Evolutionary conservation across 2,113 vertebrate species (phyloP).

Genomic region (Mellivora capensis): DNA sequence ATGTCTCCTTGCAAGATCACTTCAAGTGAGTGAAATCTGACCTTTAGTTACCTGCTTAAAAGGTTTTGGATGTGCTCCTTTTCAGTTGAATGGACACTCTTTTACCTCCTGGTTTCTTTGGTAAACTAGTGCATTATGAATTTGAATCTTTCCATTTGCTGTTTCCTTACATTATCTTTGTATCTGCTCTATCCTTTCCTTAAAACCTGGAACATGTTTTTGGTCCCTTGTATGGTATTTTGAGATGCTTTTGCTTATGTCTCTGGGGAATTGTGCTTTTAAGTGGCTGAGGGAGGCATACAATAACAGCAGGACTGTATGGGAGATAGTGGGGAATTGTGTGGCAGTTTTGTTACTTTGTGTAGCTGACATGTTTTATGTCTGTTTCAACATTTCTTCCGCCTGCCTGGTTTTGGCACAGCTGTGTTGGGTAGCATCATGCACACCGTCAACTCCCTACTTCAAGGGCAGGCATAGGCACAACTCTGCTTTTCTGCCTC

Average conservation of each 20-base stretch:
- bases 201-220: neutral
- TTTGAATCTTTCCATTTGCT: neutral
- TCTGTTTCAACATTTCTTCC: neutral
- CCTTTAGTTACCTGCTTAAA: neutral
- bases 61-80: neutral
- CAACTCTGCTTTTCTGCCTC: neutral
- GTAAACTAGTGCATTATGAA: neutral
- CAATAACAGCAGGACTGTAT: neutral
- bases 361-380: neutral
- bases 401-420: neutral
- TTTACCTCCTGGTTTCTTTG: neutral
- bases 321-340: neutral
- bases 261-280: neutral
- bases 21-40: constrained; percentile 90
- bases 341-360: neutral
- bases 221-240: neutral
- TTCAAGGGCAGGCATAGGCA: neutral
- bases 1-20: constrained; percentile 97
- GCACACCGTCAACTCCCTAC: neutral
- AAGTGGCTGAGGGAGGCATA: neutral
- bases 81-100: neutral
- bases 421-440: neutral
- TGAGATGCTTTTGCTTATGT: neutral
- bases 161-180: neutral
- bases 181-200: neutral